phyloP scores from a whole-genome alignment of 2,888 invertebrate genomes.

The Cecidostiba fungosa region DNA sequence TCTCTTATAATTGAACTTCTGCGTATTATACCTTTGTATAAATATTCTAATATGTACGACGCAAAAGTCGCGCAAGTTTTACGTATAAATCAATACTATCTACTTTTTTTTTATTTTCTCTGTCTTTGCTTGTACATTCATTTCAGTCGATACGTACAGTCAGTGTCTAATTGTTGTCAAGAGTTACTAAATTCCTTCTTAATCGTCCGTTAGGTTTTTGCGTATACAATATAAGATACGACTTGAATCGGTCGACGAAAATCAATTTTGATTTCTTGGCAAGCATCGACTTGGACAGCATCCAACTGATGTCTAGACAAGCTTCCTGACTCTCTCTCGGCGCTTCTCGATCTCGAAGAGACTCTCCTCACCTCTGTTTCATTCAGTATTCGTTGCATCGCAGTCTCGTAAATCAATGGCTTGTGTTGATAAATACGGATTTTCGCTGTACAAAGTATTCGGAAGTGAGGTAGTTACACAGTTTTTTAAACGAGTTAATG shows the following conservation, averaged over 20 bases:
- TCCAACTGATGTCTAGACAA: conserved; percentile 9
- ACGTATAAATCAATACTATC: background rate
- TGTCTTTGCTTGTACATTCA: too few species aligned
- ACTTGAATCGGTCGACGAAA: background rate
- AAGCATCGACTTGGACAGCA: conserved; percentile 1
- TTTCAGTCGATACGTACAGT: too few species aligned
- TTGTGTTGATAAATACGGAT: background rate
- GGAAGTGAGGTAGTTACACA: too few species aligned
- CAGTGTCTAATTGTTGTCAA: background rate
- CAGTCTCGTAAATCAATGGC: background rate
- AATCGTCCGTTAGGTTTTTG: conserved; percentile 22
- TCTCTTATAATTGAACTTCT: background rate
- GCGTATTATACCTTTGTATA: background rate
- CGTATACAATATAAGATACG: background rate
- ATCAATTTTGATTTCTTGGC: conserved; percentile 40
- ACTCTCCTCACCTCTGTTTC: background rate
- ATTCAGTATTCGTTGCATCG: background rate
- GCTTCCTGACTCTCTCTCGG: conserved; percentile 9
- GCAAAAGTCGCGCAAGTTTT: background rate
- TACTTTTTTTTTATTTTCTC: background rate
- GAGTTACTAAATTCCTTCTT: background rate
- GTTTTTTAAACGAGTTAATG: too few species aligned
- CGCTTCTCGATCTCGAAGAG: conserved; percentile 6
- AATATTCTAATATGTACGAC: background rate
- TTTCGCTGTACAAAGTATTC: background rate